Base-by-base conservation (phyloP, 2,888 invertebrate genomes). In the Tetragonula carbonaria region DNA sequence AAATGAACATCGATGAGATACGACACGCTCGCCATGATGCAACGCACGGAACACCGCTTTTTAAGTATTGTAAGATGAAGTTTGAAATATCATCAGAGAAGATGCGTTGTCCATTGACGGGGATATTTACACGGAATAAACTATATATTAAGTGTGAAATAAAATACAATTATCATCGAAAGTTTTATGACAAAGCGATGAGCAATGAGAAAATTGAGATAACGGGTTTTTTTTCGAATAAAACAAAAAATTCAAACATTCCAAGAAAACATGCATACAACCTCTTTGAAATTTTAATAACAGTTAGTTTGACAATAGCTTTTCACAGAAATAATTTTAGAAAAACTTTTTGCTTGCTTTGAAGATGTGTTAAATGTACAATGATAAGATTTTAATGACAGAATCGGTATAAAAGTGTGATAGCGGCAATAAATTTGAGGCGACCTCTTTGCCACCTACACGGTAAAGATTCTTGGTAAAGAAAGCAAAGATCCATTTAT, bases 1-100 rank as follows among this genome's bases (percentile, higher is more conserved):
- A 73, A 76, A 83, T 16, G 83, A 73, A 65, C 81, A 51, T 73
- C 76, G 28, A 66, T 66, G 51, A 38, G 66, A 67, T 57, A 55
- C 78, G 51, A 50, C 76, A 28, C 65, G 53, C n/a, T 14, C n/a
- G 14, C 57, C 45, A 45, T 67, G 62, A 45, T 18, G 57, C 33
- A 50, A n/a, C 13, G 18, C 28, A 16, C 6, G 23, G 21, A 21
- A 38, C 38, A 13, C 8, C 18, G 38, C 18, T n/a, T 23, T 74
- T 21, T 2, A 62, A 62, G 28, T 33, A 23, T 53, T n/a, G 33
- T 2, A 4, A 62, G 21, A 23, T 11, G 11, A 23, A 33, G 65
- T 74, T 66, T 66, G 45, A 45, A 8, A 45, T 45, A 45, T 66
- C 38, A 53, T 18, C 53, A 4, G 38, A 8, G 8, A 4, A 66